Evolutionary conservation across 2,797 vertebrate species (phyloP).

Genomic region (Cyprinella venusta): DNA sequence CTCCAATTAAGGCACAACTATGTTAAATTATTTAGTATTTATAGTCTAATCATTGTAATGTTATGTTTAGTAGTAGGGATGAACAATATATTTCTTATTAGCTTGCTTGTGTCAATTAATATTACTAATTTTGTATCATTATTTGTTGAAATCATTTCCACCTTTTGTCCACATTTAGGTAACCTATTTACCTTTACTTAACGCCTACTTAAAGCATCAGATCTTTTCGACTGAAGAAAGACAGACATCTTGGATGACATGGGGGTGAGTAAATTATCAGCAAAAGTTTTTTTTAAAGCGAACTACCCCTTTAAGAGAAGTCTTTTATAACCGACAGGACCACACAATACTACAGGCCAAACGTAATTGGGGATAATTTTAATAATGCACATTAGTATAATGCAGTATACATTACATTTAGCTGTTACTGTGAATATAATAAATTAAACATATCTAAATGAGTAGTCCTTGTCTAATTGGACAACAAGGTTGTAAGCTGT

Average conservation of each 20-base stretch:
- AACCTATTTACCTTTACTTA: neutral
- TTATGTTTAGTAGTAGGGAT: neutral
- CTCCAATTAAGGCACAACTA: neutral
- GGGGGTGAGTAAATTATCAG: no score
- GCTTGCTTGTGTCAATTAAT: no score
- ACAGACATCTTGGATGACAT: no score
- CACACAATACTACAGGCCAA: neutral
- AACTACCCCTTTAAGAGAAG: neutral
- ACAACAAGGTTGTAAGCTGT: neutral
- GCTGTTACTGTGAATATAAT: neutral
- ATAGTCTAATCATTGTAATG: neutral
- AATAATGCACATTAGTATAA: neutral
- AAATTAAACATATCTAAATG: neutral
- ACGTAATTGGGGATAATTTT: neutral
- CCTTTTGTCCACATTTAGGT: neutral
- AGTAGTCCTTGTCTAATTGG: neutral
- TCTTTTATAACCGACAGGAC: neutral
- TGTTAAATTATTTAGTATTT: constrained; percentile 1
- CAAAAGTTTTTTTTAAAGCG: no score
- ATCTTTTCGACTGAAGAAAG: no score
- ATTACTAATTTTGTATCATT: no score
- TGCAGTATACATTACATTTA: neutral
- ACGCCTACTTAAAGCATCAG: neutral
- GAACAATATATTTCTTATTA: neutral
- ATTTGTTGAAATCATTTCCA: neutral